Conservation (phyloP, 2,797 vertebrate genomes). For the Rhynchonycteris naso region DNA sequence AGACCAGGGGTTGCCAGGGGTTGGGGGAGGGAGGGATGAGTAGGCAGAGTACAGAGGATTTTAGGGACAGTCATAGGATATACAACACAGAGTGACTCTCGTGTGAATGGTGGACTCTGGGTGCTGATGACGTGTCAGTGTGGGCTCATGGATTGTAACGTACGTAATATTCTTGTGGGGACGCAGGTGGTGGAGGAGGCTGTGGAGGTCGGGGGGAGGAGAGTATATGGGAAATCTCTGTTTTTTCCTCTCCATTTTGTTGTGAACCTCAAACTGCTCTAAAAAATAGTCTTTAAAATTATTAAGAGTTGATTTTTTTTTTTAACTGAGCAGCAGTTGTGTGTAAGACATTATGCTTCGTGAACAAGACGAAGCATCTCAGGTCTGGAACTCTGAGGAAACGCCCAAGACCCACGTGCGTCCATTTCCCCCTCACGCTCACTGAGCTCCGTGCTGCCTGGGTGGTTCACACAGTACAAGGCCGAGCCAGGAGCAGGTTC, state of each 20-base stretch:
- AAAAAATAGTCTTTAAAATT: not conserved
- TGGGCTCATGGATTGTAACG: fast-evolving
- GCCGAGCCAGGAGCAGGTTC: not conserved
- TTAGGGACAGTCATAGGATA: not conserved
- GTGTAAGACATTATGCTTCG: fast-evolving
- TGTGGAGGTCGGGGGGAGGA: fast-evolving
- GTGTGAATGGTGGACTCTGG: fast-evolving
- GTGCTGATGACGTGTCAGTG: fast-evolving
- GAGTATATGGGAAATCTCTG: fast-evolving
- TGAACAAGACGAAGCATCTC: not conserved
- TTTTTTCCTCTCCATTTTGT: too few relatives aligned
- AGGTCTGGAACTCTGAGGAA: not conserved
- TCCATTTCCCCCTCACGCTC: not conserved
- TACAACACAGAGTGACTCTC: not conserved
- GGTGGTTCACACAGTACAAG: too few relatives aligned
- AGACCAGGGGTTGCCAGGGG: fast-evolving
- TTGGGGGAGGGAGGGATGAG: fast-evolving
- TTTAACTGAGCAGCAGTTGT: not conserved
- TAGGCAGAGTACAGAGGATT: fast-evolving
- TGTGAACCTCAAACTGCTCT: not conserved
- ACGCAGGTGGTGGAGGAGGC: not conserved
- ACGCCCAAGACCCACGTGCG: not conserved
- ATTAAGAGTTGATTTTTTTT: not conserved
- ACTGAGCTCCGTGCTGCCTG: fast-evolving
- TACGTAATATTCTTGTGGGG: fast-evolving